Base-by-base conservation (phyloP, 2,113 vertebrate species). In the Peromyscus californicus region DNA sequence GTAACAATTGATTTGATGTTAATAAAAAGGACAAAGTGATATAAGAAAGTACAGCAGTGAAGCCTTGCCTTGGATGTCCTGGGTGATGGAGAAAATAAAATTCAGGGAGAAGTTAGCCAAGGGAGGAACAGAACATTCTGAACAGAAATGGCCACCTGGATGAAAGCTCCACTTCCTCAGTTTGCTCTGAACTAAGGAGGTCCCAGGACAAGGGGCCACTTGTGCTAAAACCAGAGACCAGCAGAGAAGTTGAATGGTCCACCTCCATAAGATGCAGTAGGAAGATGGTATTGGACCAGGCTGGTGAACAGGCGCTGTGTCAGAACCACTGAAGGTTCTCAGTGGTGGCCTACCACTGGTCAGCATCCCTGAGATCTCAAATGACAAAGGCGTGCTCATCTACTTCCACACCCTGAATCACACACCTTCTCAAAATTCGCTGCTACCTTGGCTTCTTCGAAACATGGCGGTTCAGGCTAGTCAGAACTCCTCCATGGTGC, bases 1-100 rank as follows among this genome's bases (percentile, higher is more conserved):
- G 11, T 21, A 33, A 11, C 48, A 3, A 45, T 10, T 1, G 12
- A 39, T 5, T 6, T 16, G 26, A 63, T 1, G 6, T 36, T 3
- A 19, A 17, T 15, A 24, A 45, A 54, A 95, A 72, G 72, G 10
- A 29, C 36, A 24, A 45, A 42, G 12, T 29, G 5, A 9, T 26
- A 0, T 0, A 42, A 59, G 51, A 74, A 21, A 21, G 17, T 36
- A 2, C 11, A 80, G 51, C 31, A 54, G 36, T 36, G 16, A 48
- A 9, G 7, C 5, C 65, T 45, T 7, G 19, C 24, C 48, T 39
- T 42, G 42, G n/a, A 1, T 1, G 74, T 51, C 36, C 59, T 45
- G 51, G 39, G 45, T 57, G 45, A 31, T 2, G 31, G 22, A 79
- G 54, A 72, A 79, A 51, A 67, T 26, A 5, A 79, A 31, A 2